These are phyloP conservation scores for Oscheius sp. DNA, from an alignment of 2,888 invertebrate genomes.

Conservation along the genomic window DNA sequence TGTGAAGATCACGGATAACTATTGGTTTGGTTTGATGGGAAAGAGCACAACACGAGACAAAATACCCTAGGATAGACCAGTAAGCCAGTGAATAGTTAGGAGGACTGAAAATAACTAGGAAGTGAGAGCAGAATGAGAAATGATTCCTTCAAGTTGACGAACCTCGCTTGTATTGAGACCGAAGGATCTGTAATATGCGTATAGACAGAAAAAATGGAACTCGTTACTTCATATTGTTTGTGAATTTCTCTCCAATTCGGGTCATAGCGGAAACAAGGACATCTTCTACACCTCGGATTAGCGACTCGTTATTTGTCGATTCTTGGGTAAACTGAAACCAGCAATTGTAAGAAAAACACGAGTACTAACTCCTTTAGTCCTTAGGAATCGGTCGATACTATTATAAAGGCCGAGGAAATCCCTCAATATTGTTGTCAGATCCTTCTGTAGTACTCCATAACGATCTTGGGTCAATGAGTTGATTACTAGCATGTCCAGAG, in stretches of 20 bases:
- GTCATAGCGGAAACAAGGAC: conserved; percentile 4
- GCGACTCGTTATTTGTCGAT: not conserved
- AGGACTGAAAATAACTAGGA: no score
- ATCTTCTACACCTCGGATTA: conserved; percentile 1
- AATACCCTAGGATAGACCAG: no score
- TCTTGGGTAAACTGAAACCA: not conserved
- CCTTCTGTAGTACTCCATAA: conserved; percentile 60
- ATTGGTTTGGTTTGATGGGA: no score
- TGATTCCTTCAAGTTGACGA: not conserved
- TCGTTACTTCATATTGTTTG: not conserved
- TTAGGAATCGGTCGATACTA: conserved; percentile 50
- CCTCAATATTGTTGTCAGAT: conserved; percentile 41
- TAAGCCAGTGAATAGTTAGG: no score
- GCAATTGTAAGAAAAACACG: not conserved
- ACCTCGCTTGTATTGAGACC: not conserved
- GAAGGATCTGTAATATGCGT: not conserved
- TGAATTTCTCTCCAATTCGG: conserved; percentile 26
- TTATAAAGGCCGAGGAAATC: conserved; percentile 40
- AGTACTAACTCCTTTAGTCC: conserved; percentile 49
- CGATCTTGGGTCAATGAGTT: conserved; percentile 55
- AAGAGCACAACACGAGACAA: no score
- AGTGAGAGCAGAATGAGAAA: conserved; percentile 5
- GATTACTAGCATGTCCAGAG: conserved; percentile 53
- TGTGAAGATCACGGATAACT: no score
- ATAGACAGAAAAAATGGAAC: not conserved